Base-by-base conservation (phyloP, 2,797 vertebrate genomes). In the Amblyraja radiata region DNA sequence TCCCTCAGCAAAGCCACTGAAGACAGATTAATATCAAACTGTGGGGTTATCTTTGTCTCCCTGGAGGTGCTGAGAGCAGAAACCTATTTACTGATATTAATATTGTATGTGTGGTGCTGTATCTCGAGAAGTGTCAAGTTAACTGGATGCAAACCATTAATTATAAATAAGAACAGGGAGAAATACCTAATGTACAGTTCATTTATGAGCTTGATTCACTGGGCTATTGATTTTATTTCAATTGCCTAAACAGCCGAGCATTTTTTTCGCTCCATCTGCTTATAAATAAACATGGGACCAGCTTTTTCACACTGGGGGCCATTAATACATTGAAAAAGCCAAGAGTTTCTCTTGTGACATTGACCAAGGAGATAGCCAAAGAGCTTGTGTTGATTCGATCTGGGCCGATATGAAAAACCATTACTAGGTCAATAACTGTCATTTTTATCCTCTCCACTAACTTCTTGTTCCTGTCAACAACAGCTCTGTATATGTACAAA, bases 141-240 rank as follows among this genome's bases (percentile, higher is more conserved):
- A 74, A 74, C 65, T 74, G 71, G 39, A 92, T 25, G 23, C 71
- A 74, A 76, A 8, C 36, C 90, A 92, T 92, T 92, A 92, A 92
- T 92, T 54, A 92, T 92, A 74, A 76, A 92, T 92, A 92, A 28
- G 68, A 88, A 68, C 61, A 74, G 54, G 71, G 23, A 88, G 84
- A 92, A 92, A 92, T 76, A 36, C 73, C 36, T 92, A 74, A 74
- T 74, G 23, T 91, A 10, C 68, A 74, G 4, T 36, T 91, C 90
- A 91, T 58, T 92, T 76, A 28, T 92, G 71, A 39, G 71, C 71
- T 74, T 54, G 39, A 16, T 92, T 76, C 68, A 92, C 36, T 74
- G 25, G 39, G 46, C 25, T 92, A 92, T 92, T 76, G 68, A 76
- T 92, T 92, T 76, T 92, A 92, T 54, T 92, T 92, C 71, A 76